Evolutionary conservation across 2,797 vertebrate genomes (phyloP).

Genomic region (Discoglossus pictus): DNA sequence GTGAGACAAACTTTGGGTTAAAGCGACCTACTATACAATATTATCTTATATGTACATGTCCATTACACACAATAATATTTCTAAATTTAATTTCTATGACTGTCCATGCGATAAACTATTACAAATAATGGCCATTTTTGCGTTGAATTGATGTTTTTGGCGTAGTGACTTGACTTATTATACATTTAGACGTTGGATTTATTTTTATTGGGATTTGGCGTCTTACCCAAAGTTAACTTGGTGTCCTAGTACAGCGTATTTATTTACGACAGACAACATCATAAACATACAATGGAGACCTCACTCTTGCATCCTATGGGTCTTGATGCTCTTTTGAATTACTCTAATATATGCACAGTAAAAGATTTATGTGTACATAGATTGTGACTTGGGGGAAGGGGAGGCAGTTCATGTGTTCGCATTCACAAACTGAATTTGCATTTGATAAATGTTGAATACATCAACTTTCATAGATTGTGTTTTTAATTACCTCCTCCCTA

Average conservation of each 20-base stretch:
- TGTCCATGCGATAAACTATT: too few species aligned
- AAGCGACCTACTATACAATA: too few species aligned
- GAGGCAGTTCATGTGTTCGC: slow-evolving; percentile 52
- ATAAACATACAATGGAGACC: slow-evolving; percentile 11
- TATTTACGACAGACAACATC: slow-evolving; percentile 2
- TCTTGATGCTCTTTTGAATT: slow-evolving; percentile 37
- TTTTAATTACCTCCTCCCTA: slow-evolving; percentile 52
- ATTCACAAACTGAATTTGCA: slow-evolving; percentile 60
- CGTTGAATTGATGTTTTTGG: too few species aligned
- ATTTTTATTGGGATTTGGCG: too few species aligned
- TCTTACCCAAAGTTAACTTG: slow-evolving; percentile 10
- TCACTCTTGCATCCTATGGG: background rate
- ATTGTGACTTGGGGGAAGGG: slow-evolving; percentile 52
- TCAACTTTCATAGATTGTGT: slow-evolving; percentile 47
- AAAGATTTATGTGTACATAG: slow-evolving; percentile 55
- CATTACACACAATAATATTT: too few species aligned
- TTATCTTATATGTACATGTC: too few species aligned
- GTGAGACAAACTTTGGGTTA: too few species aligned
- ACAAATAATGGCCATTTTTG: too few species aligned
- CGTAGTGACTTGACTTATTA: too few species aligned
- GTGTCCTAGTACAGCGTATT: slow-evolving; percentile 2
- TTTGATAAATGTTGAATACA: slow-evolving; percentile 51
- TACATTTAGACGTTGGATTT: too few species aligned
- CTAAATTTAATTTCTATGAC: too few species aligned
- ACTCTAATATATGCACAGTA: slow-evolving; percentile 53